A percentile compares a stretch with the other conserved stretches of the same genome.
These are phyloP conservation scores for Allobates femoralis DNA, from an alignment of 2,797 vertebrate genomes.

Conservation along the genomic window DNA sequence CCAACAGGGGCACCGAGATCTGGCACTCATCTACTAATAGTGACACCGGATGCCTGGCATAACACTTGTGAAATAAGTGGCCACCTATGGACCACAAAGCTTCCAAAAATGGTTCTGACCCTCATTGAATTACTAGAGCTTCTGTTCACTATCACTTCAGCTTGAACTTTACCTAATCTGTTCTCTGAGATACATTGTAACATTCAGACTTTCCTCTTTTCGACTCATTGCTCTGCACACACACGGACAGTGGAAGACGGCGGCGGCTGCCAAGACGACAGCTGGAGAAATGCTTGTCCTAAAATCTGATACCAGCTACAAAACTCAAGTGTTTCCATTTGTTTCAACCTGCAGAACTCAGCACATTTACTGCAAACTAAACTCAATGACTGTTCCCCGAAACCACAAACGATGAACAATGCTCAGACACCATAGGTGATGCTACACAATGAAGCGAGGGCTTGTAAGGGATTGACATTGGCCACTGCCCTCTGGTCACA, in stretches of 20 bases:
- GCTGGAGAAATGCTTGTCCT: constrained; percentile 71
- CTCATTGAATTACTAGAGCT: no score
- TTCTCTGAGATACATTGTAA: neutral
- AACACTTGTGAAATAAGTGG: no score
- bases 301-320: constrained; percentile 70
- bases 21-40: no score
- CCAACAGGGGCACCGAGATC: no score
- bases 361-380: constrained; percentile 72
- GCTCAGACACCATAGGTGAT: neutral
- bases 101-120: no score
- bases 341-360: constrained; percentile 71
- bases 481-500: no score
- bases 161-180: neutral
- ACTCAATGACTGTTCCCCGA: constrained; percentile 69
- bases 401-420: constrained; percentile 54
- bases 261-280: constrained; percentile 51
- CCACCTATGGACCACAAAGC: no score
- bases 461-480: neutral
- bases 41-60: no score
- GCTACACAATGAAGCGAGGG: neutral
- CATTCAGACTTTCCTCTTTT: neutral
- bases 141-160: no score
- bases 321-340: constrained; percentile 70
- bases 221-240: neutral
- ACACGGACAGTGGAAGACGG: neutral